Evolutionary conservation across 2,797 vertebrate genomes (phyloP).

Genomic region (Sternotherus odoratus): DNA sequence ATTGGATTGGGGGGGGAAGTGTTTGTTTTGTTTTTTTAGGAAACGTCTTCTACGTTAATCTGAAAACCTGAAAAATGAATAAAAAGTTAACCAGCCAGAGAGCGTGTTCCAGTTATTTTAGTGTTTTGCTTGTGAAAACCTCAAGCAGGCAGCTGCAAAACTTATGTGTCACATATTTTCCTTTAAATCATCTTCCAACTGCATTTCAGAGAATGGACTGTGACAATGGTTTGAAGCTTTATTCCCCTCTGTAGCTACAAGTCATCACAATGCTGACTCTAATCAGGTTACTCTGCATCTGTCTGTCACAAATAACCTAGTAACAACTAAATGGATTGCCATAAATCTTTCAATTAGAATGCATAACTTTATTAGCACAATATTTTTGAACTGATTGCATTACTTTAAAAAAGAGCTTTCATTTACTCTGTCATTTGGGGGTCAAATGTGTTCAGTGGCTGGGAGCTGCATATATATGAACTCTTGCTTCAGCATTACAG

Average conservation of each 20-base stretch:
- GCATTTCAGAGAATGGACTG: conserved; percentile 74
- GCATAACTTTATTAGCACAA: conserved; percentile 91
- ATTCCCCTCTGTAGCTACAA: conserved; percentile 81
- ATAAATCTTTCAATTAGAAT: conserved; percentile 93
- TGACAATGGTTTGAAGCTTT: conserved; percentile 79
- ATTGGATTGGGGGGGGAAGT: not conserved
- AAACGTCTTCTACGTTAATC: conserved; percentile 25
- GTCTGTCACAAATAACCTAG: conserved; percentile 91
- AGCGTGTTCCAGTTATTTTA: conserved; percentile 41
- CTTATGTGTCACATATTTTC: conserved; percentile 64
- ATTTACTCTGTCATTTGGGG: conserved; percentile 85
- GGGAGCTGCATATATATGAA: conserved; percentile 71
- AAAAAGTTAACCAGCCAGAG: conserved; percentile 57
- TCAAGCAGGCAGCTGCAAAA: conserved; percentile 65
- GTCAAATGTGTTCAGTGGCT: conserved; percentile 80
- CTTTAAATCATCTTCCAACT: conserved; percentile 76
- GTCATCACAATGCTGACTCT: conserved; percentile 83
- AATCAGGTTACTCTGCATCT: conserved; percentile 88
- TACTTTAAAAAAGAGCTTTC: conserved; percentile 88
- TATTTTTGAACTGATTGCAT: conserved; percentile 89
- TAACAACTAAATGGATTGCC: conserved; percentile 85
- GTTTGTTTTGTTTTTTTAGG: conserved; percentile 13
- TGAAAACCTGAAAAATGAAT: conserved; percentile 66
- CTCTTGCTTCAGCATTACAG: not conserved
- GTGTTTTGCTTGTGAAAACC: conserved; percentile 29